Percentiles rank a stretch among this genome's conserved stretches.
Conservation (phyloP, 2,888 invertebrate genomes). For the Gandaritis pyraliata region DNA sequence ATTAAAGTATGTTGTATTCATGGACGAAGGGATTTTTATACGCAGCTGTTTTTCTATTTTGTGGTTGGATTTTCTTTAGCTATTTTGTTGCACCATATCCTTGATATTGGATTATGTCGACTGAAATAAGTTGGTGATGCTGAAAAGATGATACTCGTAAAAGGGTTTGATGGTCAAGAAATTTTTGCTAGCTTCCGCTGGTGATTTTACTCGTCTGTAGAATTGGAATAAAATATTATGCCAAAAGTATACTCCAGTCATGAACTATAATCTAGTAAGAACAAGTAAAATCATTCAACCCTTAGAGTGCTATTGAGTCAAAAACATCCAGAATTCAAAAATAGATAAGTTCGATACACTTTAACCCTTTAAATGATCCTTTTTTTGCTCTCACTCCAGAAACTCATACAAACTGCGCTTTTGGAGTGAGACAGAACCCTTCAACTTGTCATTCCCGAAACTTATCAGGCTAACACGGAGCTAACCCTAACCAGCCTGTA, state of each 20-base stretch:
- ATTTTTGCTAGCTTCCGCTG: background rate
- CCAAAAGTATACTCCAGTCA: no score
- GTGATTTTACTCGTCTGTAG: no score
- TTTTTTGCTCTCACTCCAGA: background rate
- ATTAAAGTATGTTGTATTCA: slow-evolving; percentile 71
- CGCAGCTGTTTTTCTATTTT: slow-evolving; percentile 48
- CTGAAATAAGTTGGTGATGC: background rate
- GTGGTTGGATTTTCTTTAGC: slow-evolving; percentile 24
- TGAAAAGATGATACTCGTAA: background rate
- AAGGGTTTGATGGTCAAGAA: background rate
- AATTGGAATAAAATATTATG: no score
- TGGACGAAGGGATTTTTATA: slow-evolving; percentile 46
- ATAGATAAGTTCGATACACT: no score
- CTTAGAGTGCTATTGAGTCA: no score
- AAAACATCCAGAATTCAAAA: no score
- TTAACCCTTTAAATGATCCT: no score
- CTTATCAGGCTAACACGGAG: slow-evolving; percentile 27
- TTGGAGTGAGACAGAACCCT: slow-evolving; percentile 16
- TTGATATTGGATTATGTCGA: slow-evolving; percentile 27
- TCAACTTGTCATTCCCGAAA: slow-evolving; percentile 22
- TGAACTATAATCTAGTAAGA: no score
- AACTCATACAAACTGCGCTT: background rate
- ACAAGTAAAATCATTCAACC: no score
- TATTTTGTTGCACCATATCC: slow-evolving; percentile 28
- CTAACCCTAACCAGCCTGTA: slow-evolving; percentile 36